Percentiles rank a stretch among this genome's conserved stretches.
Conservation (phyloP, 1,140 invertebrate genomes). For the Ylistrum balloti region DNA sequence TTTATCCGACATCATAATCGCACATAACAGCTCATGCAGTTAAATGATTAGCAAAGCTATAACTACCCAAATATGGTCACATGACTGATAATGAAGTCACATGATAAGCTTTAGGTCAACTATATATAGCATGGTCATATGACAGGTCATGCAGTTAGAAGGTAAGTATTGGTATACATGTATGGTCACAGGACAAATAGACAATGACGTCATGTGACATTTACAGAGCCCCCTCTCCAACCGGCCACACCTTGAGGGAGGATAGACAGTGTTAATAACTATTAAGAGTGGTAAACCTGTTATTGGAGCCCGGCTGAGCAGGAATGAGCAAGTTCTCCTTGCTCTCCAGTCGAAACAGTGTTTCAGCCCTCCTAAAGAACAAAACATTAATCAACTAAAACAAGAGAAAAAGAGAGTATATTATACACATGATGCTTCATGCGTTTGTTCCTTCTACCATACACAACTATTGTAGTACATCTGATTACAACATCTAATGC, state of each 20-base stretch:
- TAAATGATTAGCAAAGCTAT: background rate
- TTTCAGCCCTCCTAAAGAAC: slow-evolving; percentile 17
- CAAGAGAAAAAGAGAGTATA: background rate
- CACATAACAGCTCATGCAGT: too few species aligned
- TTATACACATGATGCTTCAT: background rate
- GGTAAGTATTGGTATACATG: background rate
- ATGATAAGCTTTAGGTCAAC: background rate
- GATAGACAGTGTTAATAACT: slow-evolving; percentile 40
- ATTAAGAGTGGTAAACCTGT: slow-evolving; percentile 73
- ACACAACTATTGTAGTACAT: background rate
- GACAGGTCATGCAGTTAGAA: slow-evolving; percentile 14
- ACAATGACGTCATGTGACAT: background rate
- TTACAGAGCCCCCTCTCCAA: background rate
- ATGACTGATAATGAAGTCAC: background rate
- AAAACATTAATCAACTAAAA: slow-evolving; percentile 34
- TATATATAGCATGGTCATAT: background rate
- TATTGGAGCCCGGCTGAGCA: slow-evolving; percentile 74
- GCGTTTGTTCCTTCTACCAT: background rate
- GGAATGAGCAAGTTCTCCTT: slow-evolving; percentile 76
- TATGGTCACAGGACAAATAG: background rate
- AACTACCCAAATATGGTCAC: background rate
- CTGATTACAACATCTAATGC: background rate
- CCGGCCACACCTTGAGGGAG: slow-evolving; percentile 2
- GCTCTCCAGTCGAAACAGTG: slow-evolving; percentile 70
- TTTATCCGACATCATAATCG: too few species aligned